Evolutionary conservation across 2,888 invertebrate species (phyloP), one percentile per base, ranked within the genome.

Genomic region (Vandiemenella viatica): DNA sequence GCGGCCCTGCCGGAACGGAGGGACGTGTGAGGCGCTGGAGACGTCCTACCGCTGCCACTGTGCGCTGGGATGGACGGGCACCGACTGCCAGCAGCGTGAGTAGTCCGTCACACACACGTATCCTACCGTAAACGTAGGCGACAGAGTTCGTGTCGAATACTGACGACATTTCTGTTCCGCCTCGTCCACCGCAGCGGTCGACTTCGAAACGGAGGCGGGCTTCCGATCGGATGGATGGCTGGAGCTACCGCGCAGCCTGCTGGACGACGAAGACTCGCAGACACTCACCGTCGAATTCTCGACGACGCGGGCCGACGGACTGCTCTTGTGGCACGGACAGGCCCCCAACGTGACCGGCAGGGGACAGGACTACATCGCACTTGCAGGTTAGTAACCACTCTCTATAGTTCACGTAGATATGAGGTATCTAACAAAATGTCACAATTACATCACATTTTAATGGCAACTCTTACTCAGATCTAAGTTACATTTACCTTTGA

Each of bases 261-360:
- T 92, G 53, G 58, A 60, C 51, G 61, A 73, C 32, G 68, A 71
- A n/a, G 68, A 71, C 8, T 71, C 75, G 22, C 82, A 81, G 57
- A 67, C 79, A 1, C 75, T 88, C 37, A 83, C 80, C 0, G 65
- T 91, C 41, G 80, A 84, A 50, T 76, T 90, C 61, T 77, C 80
- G 19, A 90, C 93, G 0, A 76, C 71, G 46, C 73, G 76, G 45
- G 69, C 76, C 1, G 77, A 89, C 59, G 93, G 92, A 1, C 70
- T 96, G 1, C 72, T 97, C 3, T 72, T 93, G 56, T 96, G 91
- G 85, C 87, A 90, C 61, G 81, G 83, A 1, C 82, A 84, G 61
- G 61, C 67, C 8, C 75, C 77, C 1, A 72, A 73, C 10, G 71
- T 72, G 48, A 70, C 75, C 49, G 76, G 75, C 16, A 70, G 68